These are phyloP conservation scores for Xenopus petersii DNA, from an alignment of 2,797 vertebrate genomes.

Conservation along the genomic window DNA sequence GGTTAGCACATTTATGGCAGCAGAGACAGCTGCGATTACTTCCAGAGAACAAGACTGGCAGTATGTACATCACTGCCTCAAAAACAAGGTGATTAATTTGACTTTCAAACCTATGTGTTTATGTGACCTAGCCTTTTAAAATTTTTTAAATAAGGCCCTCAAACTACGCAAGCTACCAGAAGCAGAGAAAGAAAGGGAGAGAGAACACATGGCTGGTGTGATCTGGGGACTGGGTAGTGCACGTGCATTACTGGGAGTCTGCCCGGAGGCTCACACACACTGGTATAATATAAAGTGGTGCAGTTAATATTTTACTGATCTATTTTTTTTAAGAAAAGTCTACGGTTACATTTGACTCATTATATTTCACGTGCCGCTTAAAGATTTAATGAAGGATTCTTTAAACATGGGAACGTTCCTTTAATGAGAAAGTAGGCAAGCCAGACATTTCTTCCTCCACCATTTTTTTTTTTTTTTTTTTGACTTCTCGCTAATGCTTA, in stretches of 20 bases:
- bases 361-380: slow-evolving; percentile 3
- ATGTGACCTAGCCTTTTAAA: slow-evolving; percentile 30
- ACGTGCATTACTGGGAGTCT: slow-evolving; percentile 6
- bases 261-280: slow-evolving; percentile 18
- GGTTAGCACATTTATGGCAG: neutral
- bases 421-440: neutral
- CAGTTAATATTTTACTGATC: slow-evolving; percentile 42
- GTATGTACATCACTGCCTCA: neutral
- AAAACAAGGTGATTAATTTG: slow-evolving; percentile 25
- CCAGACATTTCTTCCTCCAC: slow-evolving; percentile 1
- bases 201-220: slow-evolving; percentile 35
- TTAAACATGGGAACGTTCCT: slow-evolving; percentile 16
- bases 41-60: neutral
- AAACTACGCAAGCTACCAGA: slow-evolving; percentile 15
- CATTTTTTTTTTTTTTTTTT: neutral
- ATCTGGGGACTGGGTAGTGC: slow-evolving; percentile 27
- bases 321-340: neutral
- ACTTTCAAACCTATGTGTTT: slow-evolving; percentile 28
- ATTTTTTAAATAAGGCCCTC: slow-evolving; percentile 27
- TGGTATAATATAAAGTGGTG: slow-evolving; percentile 23
- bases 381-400: slow-evolving; percentile 20
- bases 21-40: neutral
- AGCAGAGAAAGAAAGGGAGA: neutral
- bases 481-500: neutral
- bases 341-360: slow-evolving; percentile 15